Conservation (phyloP, 2,888 invertebrate genomes). For the Ecliptopera silaceata region DNA sequence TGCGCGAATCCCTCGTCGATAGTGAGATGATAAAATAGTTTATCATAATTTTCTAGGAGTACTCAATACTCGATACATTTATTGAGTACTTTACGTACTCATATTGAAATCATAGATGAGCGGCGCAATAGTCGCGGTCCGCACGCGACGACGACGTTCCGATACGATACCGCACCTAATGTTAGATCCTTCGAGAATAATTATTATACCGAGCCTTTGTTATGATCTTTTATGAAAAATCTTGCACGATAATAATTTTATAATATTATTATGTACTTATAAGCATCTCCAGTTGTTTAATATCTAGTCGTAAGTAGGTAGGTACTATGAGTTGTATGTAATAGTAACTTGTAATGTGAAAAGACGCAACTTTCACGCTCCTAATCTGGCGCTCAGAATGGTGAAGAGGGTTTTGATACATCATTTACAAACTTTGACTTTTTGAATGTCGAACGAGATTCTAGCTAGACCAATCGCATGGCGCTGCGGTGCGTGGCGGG, state of each 20-base stretch:
- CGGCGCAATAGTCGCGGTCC: not conserved
- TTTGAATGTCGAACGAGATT: not conserved
- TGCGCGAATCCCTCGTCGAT: constrained; percentile 20
- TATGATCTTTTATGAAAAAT: constrained; percentile 2
- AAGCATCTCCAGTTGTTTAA: constrained; percentile 4
- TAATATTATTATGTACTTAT: not conserved
- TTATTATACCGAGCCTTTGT: not conserved
- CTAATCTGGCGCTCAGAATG: not conserved
- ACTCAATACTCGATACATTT: too few relatives aligned
- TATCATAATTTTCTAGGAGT: constrained; percentile 24
- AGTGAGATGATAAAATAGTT: constrained; percentile 29
- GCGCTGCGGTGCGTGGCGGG: too few relatives aligned
- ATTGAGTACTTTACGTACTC: constrained; percentile 20
- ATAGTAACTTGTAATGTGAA: not conserved
- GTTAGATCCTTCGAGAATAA: not conserved
- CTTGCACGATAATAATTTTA: not conserved
- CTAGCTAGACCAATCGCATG: too few relatives aligned
- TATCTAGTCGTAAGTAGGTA: constrained; percentile 1
- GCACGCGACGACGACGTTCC: not conserved
- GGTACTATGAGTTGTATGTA: not conserved
- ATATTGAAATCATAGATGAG: constrained; percentile 12
- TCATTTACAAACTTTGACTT: constrained; percentile 23
- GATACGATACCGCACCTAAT: not conserved
- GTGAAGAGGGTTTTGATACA: constrained; percentile 32
- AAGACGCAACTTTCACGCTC: not conserved